Evolutionary conservation across 2,797 vertebrate species (phyloP).

Genomic region (Morelia viridis): DNA sequence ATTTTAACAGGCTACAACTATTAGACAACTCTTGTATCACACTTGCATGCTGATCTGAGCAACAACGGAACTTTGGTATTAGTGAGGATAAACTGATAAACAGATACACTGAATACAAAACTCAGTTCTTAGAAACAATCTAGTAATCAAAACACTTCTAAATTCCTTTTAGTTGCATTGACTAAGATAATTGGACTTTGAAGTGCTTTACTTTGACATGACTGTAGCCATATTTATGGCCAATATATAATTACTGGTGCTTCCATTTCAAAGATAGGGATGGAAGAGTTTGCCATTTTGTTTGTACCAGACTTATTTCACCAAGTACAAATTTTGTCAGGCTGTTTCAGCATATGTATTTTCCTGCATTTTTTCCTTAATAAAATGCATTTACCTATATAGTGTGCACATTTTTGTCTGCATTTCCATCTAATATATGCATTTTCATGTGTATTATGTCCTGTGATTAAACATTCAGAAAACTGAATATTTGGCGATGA

Average conservation of each 20-base stretch:
- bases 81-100: background rate
- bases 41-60: background rate
- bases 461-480: background rate
- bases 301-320: background rate
- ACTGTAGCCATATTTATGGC: background rate
- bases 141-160: too few relatives aligned
- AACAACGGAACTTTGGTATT: background rate
- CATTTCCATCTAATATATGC: background rate
- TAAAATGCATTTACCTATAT: background rate
- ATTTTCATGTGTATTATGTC: background rate
- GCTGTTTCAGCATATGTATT: background rate
- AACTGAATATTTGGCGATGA: background rate
- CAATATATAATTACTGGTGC: background rate
- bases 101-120: background rate
- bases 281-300: background rate
- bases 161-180: background rate
- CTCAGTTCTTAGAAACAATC: background rate
- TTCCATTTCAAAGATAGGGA: background rate
- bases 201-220: background rate
- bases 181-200: background rate
- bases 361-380: background rate
- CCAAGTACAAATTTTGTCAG: background rate
- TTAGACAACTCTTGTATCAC: background rate
- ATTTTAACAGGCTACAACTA: background rate
- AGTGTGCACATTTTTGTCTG: background rate